These are phyloP conservation scores for Carassius auratus DNA, from an alignment of 2,113 vertebrate genomes.

Conservation along the genomic window DNA sequence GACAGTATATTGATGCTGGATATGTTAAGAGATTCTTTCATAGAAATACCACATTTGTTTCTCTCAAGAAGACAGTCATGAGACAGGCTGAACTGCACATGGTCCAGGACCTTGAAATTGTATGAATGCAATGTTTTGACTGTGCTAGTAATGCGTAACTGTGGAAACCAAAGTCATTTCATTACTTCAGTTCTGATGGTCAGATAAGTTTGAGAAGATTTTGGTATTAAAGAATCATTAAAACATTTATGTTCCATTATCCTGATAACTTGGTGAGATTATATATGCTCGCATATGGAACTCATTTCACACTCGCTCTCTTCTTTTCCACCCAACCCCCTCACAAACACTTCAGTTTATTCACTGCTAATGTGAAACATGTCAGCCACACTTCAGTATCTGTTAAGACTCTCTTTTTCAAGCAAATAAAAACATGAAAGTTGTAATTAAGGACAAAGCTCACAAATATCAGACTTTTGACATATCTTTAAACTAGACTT, in stretches of 20 bases:
- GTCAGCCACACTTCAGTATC: constrained; percentile 8
- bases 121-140: constrained; percentile 53
- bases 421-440: not conserved
- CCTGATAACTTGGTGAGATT: constrained; percentile 19
- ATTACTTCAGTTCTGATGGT: not conserved
- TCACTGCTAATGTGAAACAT: constrained; percentile 18
- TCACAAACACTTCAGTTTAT: constrained; percentile 30
- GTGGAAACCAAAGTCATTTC: constrained; percentile 53
- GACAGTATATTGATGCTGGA: constrained; percentile 2
- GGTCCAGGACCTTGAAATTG: constrained; percentile 38
- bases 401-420: not conserved
- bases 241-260: constrained; percentile 33
- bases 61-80: not conserved
- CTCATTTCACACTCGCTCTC: constrained; percentile 66
- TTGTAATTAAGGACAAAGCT: no score
- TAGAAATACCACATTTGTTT: not conserved
- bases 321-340: not conserved
- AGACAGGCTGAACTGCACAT: not conserved
- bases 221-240: constrained; percentile 6
- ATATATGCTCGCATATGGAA: constrained; percentile 70
- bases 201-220: constrained; percentile 2
- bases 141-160: constrained; percentile 43
- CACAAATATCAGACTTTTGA: not conserved
- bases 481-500: not conserved
- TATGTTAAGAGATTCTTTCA: not conserved